These are phyloP conservation scores for Malacoraja senta DNA, from an alignment of 2,797 vertebrate species.

Conservation along the genomic window DNA sequence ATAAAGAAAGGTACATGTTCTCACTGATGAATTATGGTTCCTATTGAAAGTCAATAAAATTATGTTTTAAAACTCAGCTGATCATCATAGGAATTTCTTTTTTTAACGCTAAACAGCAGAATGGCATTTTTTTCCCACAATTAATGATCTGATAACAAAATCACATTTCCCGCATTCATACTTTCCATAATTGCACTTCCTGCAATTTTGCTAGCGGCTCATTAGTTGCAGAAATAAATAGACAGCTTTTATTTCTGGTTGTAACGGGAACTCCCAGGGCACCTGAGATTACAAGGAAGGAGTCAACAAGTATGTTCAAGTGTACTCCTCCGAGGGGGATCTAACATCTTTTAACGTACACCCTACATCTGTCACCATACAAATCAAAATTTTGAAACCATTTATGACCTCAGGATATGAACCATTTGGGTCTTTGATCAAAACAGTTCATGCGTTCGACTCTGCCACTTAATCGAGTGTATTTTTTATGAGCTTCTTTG, in stretches of 20 bases:
- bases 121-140: background rate
- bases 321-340: no score
- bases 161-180: background rate
- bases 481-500: background rate
- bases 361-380: background rate
- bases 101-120: background rate
- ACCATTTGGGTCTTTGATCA: background rate
- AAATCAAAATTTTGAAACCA: background rate
- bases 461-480: background rate
- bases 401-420: slow-evolving; percentile 4
- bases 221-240: background rate
- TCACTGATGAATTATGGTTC: background rate
- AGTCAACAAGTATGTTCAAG: background rate
- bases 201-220: background rate
- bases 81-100: background rate
- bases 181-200: slow-evolving; percentile 3
- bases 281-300: background rate
- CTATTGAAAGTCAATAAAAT: slow-evolving; percentile 7
- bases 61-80: background rate
- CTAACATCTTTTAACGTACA: background rate
- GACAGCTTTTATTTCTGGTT: background rate
- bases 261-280: background rate
- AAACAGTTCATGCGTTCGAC: background rate
- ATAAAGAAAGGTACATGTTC: background rate
- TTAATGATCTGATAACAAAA: slow-evolving; percentile 4